Base-by-base conservation (phyloP, 2,888 invertebrate species). In the Automeris io region DNA sequence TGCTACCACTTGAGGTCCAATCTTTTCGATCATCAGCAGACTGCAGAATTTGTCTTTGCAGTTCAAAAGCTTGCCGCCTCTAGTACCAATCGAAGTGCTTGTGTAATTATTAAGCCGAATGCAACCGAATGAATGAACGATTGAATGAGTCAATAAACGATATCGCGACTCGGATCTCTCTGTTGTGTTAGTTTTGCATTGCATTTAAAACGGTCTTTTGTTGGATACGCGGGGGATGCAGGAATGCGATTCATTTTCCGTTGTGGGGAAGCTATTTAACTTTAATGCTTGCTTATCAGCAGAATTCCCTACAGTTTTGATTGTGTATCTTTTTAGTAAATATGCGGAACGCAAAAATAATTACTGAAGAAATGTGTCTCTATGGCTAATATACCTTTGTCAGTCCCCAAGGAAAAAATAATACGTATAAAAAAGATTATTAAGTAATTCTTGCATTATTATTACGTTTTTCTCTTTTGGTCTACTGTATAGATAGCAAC, bases 111-210 rank as follows among this genome's bases (percentile, higher is more conserved):
- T n/a, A n/a, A n/a, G n/a, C n/a, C n/a, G n/a, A n/a, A n/a, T n/a
- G 57, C 61, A 64, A 56, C 57, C 66, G 65, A 72, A 52, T 56
- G 70, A 71, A 54, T 54, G 66, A 70, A 58, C 69, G 76, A 70
- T 60, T 66, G 65, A 70, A 55, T 58, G 68, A 64, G 48, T 58
- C 61, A 64, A 57, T 71, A 71, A 70, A 64, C 60, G 61, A 45
- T 80, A 83, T 83, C 80, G 65, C 61, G 52, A 51, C 61, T 75
- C 83, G 75, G 81, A 83, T 83, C 83, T 82, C 63, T 73, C 61
- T 76, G 71, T 74, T 77, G 70, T 77, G 65, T 71, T 71, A 71
- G 63, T 50, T 68, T 70, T 67, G 49, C 66, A 76, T 72, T 76
- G 75, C 70, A 62, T 58, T 47, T 58, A 53, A 55, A 59, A 67